These are phyloP conservation scores for Drosophila maculinotata DNA, from an alignment of 2,888 invertebrate genomes.

Conservation along the genomic window DNA sequence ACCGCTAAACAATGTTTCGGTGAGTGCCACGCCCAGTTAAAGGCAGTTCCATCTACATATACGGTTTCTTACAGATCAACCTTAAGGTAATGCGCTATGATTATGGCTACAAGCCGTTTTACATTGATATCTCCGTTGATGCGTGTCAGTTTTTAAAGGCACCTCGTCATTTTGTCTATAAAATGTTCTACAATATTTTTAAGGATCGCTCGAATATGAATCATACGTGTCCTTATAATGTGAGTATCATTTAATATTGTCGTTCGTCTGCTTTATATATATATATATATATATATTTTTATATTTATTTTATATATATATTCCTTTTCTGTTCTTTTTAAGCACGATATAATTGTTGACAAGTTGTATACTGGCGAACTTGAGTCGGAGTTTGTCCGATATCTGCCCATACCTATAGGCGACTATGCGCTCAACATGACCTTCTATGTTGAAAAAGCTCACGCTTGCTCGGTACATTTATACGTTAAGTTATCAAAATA, in stretches of 20 bases:
- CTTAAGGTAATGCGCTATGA: slow-evolving; percentile 19
- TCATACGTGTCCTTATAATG: neutral
- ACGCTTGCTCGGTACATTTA: rapidly evolving
- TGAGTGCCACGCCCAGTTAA: slow-evolving; percentile 7
- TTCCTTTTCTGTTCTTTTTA: neutral
- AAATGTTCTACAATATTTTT: neutral
- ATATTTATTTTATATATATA: too few species aligned
- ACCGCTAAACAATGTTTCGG: slow-evolving; percentile 28
- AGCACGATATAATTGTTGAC: slow-evolving; percentile 28
- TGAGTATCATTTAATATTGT: neutral
- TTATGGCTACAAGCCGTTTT: slow-evolving; percentile 45
- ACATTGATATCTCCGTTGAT: slow-evolving; percentile 14
- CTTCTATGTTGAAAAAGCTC: neutral
- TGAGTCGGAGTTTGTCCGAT: neutral
- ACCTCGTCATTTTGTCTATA: rapidly evolving
- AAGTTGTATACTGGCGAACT: slow-evolving; percentile 14
- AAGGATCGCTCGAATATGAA: neutral
- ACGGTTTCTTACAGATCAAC: slow-evolving; percentile 15
- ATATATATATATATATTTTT: too few species aligned
- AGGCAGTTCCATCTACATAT: too few species aligned
- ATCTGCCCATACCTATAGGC: slow-evolving; percentile 20
- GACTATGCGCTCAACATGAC: slow-evolving; percentile 10
- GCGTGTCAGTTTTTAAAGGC: slow-evolving; percentile 39
- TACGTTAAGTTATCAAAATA: neutral
- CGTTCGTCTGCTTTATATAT: too few species aligned